phyloP scores from a whole-genome alignment of 2,888 invertebrate genomes.

The Eristalis intricaria region DNA sequence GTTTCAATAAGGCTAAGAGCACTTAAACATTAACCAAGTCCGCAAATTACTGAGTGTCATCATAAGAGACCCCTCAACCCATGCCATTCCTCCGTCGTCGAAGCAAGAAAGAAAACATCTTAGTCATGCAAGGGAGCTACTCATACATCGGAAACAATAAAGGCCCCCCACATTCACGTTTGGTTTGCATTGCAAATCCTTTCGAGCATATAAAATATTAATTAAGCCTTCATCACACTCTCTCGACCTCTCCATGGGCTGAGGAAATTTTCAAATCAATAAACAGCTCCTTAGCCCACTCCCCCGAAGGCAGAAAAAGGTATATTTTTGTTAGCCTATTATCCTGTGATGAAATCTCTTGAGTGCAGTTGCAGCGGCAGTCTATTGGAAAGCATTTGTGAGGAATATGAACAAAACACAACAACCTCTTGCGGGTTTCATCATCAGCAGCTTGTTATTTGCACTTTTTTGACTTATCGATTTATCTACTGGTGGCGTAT shows the following conservation, averaged over 20 bases:
- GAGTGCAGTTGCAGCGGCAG: slow-evolving; percentile 54
- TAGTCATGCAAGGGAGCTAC: slow-evolving; percentile 20
- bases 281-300: slow-evolving; percentile 38
- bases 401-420: slow-evolving; percentile 20
- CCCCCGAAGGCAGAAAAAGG: background rate
- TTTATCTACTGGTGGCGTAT: slow-evolving; percentile 61
- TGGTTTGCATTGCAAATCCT: slow-evolving; percentile 26
- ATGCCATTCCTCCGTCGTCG: background rate
- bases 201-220: slow-evolving; percentile 44
- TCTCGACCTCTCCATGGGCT: background rate
- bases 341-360: slow-evolving; percentile 48
- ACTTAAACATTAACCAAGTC: background rate
- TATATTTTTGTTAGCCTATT: slow-evolving; percentile 30
- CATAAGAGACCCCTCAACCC: background rate
- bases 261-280: slow-evolving; percentile 55
- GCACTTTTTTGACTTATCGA: slow-evolving; percentile 63
- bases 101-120: slow-evolving; percentile 36
- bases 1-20: background rate
- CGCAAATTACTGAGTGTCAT: background rate
- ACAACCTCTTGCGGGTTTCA: slow-evolving; percentile 39
- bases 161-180: background rate
- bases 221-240: slow-evolving; percentile 20
- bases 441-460: slow-evolving; percentile 39
- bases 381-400: slow-evolving; percentile 31
- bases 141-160: slow-evolving; percentile 17